Conservation (phyloP, 2,113 vertebrate species). For the Chamaetylas fuelleborni region DNA sequence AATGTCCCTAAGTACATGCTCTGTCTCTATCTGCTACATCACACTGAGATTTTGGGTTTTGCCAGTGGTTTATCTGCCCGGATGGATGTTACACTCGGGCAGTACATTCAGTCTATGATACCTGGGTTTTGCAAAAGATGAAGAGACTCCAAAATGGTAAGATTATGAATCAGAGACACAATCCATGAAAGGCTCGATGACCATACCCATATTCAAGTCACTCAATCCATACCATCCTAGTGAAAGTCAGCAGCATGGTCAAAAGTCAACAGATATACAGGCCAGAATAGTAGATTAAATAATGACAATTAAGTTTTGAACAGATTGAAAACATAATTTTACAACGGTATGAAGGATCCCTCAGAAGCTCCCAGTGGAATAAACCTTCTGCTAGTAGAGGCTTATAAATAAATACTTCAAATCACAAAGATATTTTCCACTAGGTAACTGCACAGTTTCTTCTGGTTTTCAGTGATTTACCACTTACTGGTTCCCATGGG, state of each 20-base stretch:
- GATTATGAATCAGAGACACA: neutral
- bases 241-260: neutral
- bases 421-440: neutral
- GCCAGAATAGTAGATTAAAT: neutral
- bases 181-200: accelerated
- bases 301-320: neutral
- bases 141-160: neutral
- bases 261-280: neutral
- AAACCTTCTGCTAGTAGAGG: neutral
- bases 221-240: neutral
- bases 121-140: neutral
- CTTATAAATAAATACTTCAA: neutral
- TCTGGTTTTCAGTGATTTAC: neutral
- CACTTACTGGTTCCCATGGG: neutral
- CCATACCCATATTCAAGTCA: neutral
- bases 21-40: neutral
- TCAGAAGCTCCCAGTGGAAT: neutral
- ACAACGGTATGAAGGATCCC: neutral
- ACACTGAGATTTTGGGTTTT: neutral
- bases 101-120: neutral
- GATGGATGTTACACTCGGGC: neutral
- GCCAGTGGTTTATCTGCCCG: neutral
- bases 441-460: neutral
- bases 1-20: neutral
- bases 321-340: neutral